Evolutionary conservation across 2,797 vertebrate species (phyloP).

Genomic region (Neomorphus geoffroyi): DNA sequence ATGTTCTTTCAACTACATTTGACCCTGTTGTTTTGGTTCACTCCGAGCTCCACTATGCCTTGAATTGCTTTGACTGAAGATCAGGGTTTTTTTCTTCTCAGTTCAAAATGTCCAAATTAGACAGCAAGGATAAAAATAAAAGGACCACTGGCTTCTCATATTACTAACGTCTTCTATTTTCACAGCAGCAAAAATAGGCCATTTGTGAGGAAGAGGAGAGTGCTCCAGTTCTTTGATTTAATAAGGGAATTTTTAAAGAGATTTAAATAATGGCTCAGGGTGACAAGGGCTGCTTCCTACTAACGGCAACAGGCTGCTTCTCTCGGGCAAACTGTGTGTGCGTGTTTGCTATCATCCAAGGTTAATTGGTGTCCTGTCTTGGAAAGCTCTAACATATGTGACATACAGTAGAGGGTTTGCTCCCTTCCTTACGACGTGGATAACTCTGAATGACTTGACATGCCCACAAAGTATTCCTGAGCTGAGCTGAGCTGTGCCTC

Average conservation of each 20-base stretch:
- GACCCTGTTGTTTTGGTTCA: constrained; percentile 61
- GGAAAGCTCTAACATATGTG: constrained; percentile 36
- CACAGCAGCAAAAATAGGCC: not conserved
- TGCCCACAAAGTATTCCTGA: not conserved
- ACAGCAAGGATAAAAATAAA: not conserved
- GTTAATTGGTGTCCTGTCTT: constrained; percentile 66
- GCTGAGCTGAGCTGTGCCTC: not conserved
- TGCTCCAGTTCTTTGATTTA: not conserved
- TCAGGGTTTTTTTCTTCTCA: not conserved
- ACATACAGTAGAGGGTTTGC: not conserved
- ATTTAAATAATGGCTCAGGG: constrained; percentile 51
- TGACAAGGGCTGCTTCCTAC: constrained; percentile 38
- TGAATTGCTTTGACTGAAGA: constrained; percentile 54
- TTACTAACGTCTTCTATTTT: not conserved
- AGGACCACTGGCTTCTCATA: not conserved
- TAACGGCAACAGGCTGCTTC: constrained; percentile 58
- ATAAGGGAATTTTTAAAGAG: constrained; percentile 17
- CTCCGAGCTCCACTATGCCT: constrained; percentile 2
- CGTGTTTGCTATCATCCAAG: constrained; percentile 53
- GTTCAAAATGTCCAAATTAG: constrained; percentile 45
- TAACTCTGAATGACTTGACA: not conserved
- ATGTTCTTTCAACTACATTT: constrained; percentile 62
- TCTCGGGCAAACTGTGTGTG: not conserved
- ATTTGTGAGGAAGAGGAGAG: not conserved
- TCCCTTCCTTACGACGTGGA: not conserved